Evolutionary conservation across 2,888 invertebrate species (phyloP), one percentile per base, ranked within the genome.

Genomic region (Liposcelis brunnea): DNA sequence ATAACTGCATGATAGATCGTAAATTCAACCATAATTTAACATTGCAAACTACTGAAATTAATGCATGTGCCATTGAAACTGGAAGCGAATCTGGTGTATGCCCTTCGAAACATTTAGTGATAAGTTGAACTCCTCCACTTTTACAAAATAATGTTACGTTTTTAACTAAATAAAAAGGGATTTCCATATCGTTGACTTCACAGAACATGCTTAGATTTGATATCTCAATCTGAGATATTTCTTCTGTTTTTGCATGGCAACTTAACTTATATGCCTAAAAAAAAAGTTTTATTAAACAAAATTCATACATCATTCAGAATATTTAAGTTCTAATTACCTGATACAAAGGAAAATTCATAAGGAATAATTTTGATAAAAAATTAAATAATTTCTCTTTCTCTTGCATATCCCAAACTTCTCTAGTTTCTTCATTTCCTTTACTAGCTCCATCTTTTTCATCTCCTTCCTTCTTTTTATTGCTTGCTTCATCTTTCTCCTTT

Each of bases 91-190:
- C 72, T 36, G 86, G 80, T 52, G 72, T 70, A 38, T 79, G 71
- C 61, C 74, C 69, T 54, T 85, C 84, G 65, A 93, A 90, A 60
- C 89, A 87, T 45, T 77, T 70, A 26, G 82, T 80, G 77, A 93
- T 84, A 31, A 86, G 79, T 58, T 81, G 77, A 49, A 93, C 77
- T 21, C 91, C 93, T 49, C 87, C 87, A 52, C 80, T 75, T 61
- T 53, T 89, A 64, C 91, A 91, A 66, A 93, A 93, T 57, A 87
- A 72, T 55, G 84, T 84, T n/a, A 93, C 90, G 66, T 93, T 91
- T 47, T 89, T 75, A 49, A 93, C 70, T 51, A 93, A 70, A 61
- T 85, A 86, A 48, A 89, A 80, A 19, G 91, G 89, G 58, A 91
- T 83, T 64, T 93, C 93, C 46, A 87, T 83, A 64, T 94, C 93